Evolutionary conservation across 2,113 vertebrate species (phyloP), one percentile per base, ranked within the genome.

Genomic region (Tetrao urogallus): DNA sequence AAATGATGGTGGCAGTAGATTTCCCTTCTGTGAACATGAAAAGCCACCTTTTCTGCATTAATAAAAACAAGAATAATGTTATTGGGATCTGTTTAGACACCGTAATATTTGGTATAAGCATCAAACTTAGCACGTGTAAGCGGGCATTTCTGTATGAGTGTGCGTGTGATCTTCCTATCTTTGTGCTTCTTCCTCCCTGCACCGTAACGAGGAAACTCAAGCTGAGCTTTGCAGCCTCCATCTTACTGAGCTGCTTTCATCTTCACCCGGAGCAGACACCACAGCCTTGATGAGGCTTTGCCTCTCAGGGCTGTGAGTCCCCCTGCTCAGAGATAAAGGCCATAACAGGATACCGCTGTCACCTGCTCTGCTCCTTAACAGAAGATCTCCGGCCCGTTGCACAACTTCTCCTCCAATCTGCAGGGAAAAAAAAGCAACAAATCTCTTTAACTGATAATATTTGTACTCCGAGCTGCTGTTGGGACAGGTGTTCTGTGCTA

Each of bases 401-500:
- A 4, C 76, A 6, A 4, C 56, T 65, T 58, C 60, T 25, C 32
- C 25, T 78, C 6, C 36, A 47, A 40, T 16, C 40, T 52, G 69
- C 34, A 52, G 45, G 10, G 5, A 8, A 27, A 42, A 52, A 19
- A 57, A 65, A 2, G 2, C 86, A 25, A 54, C n/a, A 93, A 93
- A 96, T 92, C 89, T 89, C 91, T 94, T 92, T 81, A 82, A 88
- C 90, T 18, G 91, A 42, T 69, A 54, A 16, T 28, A 47, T 89
- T 54, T 65, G 78, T 18, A 5, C 43, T 3, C 52, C 4, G 1
- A 6, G 85, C 79, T 83, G 91, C 94, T 90, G 89, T 27, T 58
- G 12, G 82, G 70, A 25, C 96, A 97, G 95, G 96, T 97, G 97
- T 81, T 77, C 80, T 89, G 93, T 0, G 92, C 89, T 72, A 30